Percentiles rank a stretch among this genome's conserved stretches.
Conservation (phyloP, 1,140 invertebrate species). For the Wiebesia pumilae region DNA sequence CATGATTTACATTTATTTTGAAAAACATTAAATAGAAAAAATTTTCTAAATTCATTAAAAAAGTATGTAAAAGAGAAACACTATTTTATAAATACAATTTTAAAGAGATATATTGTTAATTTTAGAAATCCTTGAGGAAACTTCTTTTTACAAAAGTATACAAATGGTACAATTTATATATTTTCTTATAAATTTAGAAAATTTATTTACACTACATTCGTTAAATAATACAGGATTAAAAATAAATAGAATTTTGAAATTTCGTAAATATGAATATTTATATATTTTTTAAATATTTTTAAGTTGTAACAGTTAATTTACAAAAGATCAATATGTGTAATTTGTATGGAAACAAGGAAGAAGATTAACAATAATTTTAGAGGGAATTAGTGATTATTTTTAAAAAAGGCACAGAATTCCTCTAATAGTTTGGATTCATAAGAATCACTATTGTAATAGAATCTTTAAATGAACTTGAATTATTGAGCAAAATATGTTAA, state of each 20-base stretch:
- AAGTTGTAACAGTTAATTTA: neutral
- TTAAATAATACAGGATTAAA: neutral
- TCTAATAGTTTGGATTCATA: conserved; percentile 20
- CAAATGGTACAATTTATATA: neutral
- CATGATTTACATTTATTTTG: neutral
- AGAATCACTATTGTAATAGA: neutral
- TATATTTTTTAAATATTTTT: conserved; percentile 19
- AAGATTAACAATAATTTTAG: conserved; percentile 11
- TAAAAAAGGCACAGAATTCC: neutral
- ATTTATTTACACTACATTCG: neutral
- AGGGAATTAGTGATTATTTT: conserved; percentile 2
- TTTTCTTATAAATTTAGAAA: conserved; percentile 10
- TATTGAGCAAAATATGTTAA: conserved; percentile 15
- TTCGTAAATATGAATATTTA: conserved; percentile 24
- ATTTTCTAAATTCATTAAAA: neutral
- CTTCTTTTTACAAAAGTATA: neutral
- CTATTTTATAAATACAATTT: too few species aligned
- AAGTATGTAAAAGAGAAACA: too few species aligned
- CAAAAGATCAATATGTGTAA: conserved; percentile 3
- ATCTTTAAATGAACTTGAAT: conserved; percentile 16
- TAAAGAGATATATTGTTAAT: too few species aligned
- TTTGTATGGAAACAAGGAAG: neutral
- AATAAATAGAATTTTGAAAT: neutral
- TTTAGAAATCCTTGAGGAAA: too few species aligned
- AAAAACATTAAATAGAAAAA: neutral